Evolutionary conservation across 2,888 invertebrate genomes (phyloP).

Genomic region (Drosophila yooni): DNA sequence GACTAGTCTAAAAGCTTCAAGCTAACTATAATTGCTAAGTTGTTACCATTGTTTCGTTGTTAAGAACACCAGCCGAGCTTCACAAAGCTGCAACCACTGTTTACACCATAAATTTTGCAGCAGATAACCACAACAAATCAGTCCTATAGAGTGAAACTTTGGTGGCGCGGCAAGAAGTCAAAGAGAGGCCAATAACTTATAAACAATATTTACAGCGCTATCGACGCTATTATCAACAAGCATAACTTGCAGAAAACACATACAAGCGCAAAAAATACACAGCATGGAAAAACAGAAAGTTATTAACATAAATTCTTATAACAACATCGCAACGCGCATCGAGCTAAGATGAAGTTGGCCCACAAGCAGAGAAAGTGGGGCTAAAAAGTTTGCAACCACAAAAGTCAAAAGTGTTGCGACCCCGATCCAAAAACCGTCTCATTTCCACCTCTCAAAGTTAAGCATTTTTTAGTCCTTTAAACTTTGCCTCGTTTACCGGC

Average conservation of each 20-base stretch:
- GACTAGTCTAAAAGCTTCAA: constrained; percentile 18
- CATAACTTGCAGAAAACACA: constrained; percentile 51
- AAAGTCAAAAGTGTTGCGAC: constrained; percentile 72
- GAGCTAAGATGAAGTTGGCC: constrained; percentile 47
- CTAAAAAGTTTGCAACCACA: constrained; percentile 65
- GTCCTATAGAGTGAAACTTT: constrained; percentile 22
- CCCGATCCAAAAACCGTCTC: constrained; percentile 33
- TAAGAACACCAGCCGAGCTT: constrained; percentile 36
- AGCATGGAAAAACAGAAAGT: constrained; percentile 56
- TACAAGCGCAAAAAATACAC: constrained; percentile 10
- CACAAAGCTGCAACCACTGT: constrained; percentile 45
- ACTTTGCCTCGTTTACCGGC: constrained; percentile 73
- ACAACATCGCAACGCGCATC: constrained; percentile 57
- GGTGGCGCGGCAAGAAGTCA: constrained; percentile 25
- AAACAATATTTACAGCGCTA: constrained; percentile 69
- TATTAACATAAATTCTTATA: constrained; percentile 78
- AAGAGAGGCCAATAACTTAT: constrained; percentile 51
- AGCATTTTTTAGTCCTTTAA: constrained; percentile 57
- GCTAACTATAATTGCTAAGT: neutral
- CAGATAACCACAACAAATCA: constrained; percentile 13
- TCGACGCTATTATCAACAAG: constrained; percentile 74
- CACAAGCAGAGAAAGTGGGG: constrained; percentile 8
- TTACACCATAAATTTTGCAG: constrained; percentile 26
- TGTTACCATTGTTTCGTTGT: constrained; percentile 17
- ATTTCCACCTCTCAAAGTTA: constrained; percentile 50